Conservation (phyloP, 2,888 invertebrate genomes). For the Smittia aterrima region DNA sequence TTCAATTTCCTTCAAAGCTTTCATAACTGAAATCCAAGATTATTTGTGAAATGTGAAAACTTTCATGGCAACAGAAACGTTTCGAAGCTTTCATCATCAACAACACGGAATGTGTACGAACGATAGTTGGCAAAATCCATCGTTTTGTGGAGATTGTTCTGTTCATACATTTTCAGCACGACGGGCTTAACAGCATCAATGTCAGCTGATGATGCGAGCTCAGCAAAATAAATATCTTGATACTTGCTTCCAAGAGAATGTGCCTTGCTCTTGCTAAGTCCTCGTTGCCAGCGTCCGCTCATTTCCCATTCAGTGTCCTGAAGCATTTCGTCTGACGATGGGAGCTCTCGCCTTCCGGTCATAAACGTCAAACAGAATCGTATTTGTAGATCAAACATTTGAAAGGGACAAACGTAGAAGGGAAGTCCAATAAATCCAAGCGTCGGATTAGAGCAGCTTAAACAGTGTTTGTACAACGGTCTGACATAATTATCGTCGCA, state of each 20-base stretch:
- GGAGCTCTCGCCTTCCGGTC: constrained; percentile 62
- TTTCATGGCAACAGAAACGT: background rate
- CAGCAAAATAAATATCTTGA: constrained; percentile 67
- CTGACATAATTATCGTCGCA: constrained; percentile 74
- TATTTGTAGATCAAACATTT: constrained; percentile 75
- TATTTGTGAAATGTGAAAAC: no score
- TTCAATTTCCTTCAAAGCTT: no score
- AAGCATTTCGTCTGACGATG: constrained; percentile 63
- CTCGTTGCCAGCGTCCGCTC: constrained; percentile 58
- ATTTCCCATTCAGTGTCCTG: constrained; percentile 63
- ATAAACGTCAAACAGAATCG: constrained; percentile 66
- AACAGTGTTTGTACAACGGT: constrained; percentile 81
- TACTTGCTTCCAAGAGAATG: constrained; percentile 71
- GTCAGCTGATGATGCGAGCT: constrained; percentile 63
- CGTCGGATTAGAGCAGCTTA: constrained; percentile 74
- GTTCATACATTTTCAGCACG: constrained; percentile 70
- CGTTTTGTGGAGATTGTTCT: constrained; percentile 49
- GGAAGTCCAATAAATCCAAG: constrained; percentile 82
- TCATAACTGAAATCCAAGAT: no score
- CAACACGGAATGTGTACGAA: constrained; percentile 60
- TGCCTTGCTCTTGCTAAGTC: constrained; percentile 68
- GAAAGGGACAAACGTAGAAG: constrained; percentile 76
- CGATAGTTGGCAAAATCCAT: constrained; percentile 62
- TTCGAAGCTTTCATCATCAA: constrained; percentile 63
- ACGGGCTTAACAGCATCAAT: constrained; percentile 65